phyloP scores from a whole-genome alignment of 2,113 vertebrate species.

The Motacilla alba region DNA sequence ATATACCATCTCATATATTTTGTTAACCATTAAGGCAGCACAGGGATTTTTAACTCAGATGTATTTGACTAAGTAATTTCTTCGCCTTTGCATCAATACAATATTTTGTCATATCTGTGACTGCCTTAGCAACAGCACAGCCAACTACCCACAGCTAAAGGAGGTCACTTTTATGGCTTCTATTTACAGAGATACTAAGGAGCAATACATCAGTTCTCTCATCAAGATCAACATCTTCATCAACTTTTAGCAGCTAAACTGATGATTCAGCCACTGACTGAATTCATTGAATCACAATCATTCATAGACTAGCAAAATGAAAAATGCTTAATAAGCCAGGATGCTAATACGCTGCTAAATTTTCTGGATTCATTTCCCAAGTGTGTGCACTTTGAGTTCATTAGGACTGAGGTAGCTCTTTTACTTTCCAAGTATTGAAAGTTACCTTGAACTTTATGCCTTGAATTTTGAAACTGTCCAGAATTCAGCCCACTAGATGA shows the following conservation, averaged over 20 bases:
- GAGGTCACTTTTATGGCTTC: background rate
- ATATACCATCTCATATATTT: background rate
- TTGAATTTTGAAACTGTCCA: background rate
- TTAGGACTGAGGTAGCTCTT: background rate
- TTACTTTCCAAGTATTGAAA: background rate
- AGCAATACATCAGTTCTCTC: background rate
- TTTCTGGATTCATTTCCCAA: slow-evolving; percentile 2
- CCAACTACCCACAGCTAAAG: background rate
- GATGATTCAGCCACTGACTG: slow-evolving; percentile 10
- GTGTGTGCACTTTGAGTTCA: background rate
- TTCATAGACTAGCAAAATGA: background rate
- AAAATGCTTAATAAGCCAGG: background rate
- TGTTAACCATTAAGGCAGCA: background rate
- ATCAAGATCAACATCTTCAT: background rate
- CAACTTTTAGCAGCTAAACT: background rate
- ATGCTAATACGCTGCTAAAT: background rate
- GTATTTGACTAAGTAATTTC: background rate
- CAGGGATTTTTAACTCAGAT: background rate
- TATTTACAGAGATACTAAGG: background rate
- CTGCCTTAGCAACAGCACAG: background rate
- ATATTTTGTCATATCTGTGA: background rate
- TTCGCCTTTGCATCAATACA: background rate
- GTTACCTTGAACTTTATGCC: background rate
- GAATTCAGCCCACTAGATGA: background rate
- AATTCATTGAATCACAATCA: background rate